A percentile compares a stretch with the other conserved stretches of the same genome.
Conservation (phyloP, 2,888 invertebrate genomes). For the Dasypogon diadema region DNA sequence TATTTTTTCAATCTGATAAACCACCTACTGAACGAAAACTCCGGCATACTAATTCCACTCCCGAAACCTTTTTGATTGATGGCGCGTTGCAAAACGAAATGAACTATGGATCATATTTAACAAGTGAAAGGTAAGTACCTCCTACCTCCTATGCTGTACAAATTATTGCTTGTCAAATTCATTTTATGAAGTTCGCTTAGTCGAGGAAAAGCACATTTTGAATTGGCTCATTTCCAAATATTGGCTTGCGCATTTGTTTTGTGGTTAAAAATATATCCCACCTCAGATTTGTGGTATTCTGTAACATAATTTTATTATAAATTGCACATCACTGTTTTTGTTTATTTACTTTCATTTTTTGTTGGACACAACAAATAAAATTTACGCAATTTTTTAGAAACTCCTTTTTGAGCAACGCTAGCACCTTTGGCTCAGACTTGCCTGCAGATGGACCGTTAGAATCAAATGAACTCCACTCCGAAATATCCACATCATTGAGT, state of each 20-base stretch:
- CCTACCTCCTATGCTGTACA: too few species aligned
- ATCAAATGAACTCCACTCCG: not conserved
- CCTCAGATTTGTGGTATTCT: not conserved
- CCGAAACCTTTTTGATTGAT: slow-evolving; percentile 64
- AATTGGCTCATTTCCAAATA: too few species aligned
- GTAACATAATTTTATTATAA: not conserved
- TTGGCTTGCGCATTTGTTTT: too few species aligned
- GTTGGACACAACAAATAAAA: too few species aligned
- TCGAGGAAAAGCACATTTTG: too few species aligned
- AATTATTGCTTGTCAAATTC: too few species aligned
- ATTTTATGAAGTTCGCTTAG: too few species aligned
- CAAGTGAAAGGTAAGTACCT: slow-evolving; percentile 62
- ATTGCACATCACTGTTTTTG: not conserved
- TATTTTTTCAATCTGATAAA: slow-evolving; percentile 63
- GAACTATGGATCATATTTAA: slow-evolving; percentile 65
- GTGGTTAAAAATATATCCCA: too few species aligned
- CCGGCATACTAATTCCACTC: slow-evolving; percentile 66
- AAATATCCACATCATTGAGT: not conserved
- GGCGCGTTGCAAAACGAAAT: slow-evolving; percentile 62
- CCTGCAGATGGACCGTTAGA: slow-evolving; percentile 60
- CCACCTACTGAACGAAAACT: slow-evolving; percentile 62
- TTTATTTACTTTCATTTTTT: too few species aligned
- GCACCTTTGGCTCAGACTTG: slow-evolving; percentile 66
- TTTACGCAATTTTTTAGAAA: slow-evolving; percentile 56
- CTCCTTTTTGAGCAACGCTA: slow-evolving; percentile 62